These are phyloP conservation scores for Cyprinella venusta DNA, from an alignment of 2,797 vertebrate species.

Conservation along the genomic window DNA sequence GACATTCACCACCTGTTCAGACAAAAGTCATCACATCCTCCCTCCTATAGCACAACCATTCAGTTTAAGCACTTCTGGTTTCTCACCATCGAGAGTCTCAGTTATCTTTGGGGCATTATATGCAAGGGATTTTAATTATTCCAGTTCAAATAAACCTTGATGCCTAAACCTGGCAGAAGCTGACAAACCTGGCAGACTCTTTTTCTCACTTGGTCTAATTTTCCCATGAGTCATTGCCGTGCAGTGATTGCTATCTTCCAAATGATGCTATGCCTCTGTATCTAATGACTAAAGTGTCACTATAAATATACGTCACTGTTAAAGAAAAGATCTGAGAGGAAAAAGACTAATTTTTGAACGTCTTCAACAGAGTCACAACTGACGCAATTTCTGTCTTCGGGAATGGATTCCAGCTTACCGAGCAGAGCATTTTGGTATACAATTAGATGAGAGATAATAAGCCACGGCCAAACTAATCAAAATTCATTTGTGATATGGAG, in stretches of 20 bases:
- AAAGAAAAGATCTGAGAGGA: slow-evolving; percentile 1
- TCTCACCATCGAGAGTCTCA: neutral
- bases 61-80: slow-evolving; percentile 3
- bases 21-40: neutral
- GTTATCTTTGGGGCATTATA: slow-evolving; percentile 34
- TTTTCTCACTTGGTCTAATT: slow-evolving; percentile 46
- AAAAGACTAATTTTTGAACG: slow-evolving; percentile 45
- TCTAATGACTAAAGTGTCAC: slow-evolving; percentile 61
- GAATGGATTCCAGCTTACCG: slow-evolving; percentile 28
- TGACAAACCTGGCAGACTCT: slow-evolving; percentile 50
- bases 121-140: slow-evolving; percentile 47
- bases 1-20: neutral
- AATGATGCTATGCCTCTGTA: slow-evolving; percentile 50
- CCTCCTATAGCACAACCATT: neutral
- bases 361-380: slow-evolving; percentile 49
- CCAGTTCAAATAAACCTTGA: slow-evolving; percentile 57
- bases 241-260: slow-evolving; percentile 49
- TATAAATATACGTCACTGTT: slow-evolving; percentile 50
- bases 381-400: slow-evolving; percentile 35
- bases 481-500: slow-evolving; percentile 43
- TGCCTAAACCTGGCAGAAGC: slow-evolving; percentile 55
- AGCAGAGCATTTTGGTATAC: slow-evolving; percentile 24
- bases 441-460: slow-evolving; percentile 49
- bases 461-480: slow-evolving; percentile 38
- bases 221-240: slow-evolving; percentile 55